Base-by-base conservation (phyloP, 2,113 vertebrate species). In the Engraulis encrasicolus region DNA sequence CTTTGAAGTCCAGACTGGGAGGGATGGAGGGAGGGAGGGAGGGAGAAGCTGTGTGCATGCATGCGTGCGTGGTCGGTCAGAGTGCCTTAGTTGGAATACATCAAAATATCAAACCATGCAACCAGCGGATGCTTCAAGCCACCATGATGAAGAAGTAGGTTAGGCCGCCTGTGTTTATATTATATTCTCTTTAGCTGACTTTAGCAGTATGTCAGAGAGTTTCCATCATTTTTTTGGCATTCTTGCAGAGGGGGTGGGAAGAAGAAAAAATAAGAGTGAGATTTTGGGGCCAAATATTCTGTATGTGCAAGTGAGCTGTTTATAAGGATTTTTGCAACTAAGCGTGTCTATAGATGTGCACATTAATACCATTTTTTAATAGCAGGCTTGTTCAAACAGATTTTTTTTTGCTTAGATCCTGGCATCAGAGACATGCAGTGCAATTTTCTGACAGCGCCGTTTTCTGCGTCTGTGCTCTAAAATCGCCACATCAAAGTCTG, bases 1-100 rank as follows among this genome's bases (percentile, higher is more conserved):
- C 89, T 92, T 91, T 93, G 91, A 93, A 90, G 89, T 90, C 86
- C 90, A 89, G 83, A 86, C 88, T 78, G 90, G 87, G 86, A 90
- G 88, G 89, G 88, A 84, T 78, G n/a, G n/a, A n/a, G n/a, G n/a
- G n/a, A n/a, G n/a, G n/a, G n/a, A n/a, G n/a, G n/a, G n/a, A n/a
- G n/a, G n/a, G n/a, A n/a, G n/a, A n/a, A n/a, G n/a, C n/a, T n/a
- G n/a, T n/a, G n/a, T n/a, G n/a, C n/a, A n/a, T n/a, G n/a, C n/a
- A n/a, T n/a, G n/a, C n/a, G 78, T 50, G 80, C 23, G 31, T 14
- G 2, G 66, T 3, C 34, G 31, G 31, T 74, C 66, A 74, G 66
- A 15, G 66, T 14, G 66, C 66, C 66, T 74, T 27, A 15, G 66
- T n/a, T n/a, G n/a, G n/a, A n/a, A n/a, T 34, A 74, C 34, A 74